Evolutionary conservation across 1,140 invertebrate species (phyloP).

Genomic region (Zophobas morio): DNA sequence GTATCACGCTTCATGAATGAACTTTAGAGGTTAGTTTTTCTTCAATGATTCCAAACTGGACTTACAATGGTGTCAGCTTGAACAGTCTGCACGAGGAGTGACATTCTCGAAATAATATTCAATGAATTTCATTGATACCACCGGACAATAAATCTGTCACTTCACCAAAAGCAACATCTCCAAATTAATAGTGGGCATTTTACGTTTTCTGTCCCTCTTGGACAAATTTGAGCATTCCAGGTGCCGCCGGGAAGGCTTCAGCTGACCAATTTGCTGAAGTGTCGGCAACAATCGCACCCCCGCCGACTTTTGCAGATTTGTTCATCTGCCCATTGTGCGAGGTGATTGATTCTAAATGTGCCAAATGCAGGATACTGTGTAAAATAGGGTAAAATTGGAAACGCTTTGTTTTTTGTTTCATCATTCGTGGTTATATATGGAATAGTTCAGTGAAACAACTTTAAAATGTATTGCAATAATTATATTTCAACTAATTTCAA

Average conservation of each 20-base stretch:
- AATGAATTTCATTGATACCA: background rate
- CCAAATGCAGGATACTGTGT: background rate
- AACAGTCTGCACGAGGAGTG: conserved; percentile 2
- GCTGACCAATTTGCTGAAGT: conserved; percentile 39
- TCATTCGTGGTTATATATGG: too few relatives aligned
- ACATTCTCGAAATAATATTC: conserved; percentile 20
- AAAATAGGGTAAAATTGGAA: background rate
- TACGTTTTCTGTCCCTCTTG: conserved; percentile 15
- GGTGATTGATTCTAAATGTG: conserved; percentile 17
- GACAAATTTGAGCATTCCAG: conserved; percentile 15
- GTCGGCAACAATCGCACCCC: conserved; percentile 36
- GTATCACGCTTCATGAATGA: conserved; percentile 29
- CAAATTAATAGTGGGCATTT: conserved; percentile 18
- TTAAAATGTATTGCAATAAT: too few relatives aligned
- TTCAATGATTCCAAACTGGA: conserved; percentile 7
- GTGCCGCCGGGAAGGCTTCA: conserved; percentile 11
- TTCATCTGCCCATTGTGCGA: conserved; percentile 31
- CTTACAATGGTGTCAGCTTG: background rate
- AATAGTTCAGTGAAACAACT: too few relatives aligned
- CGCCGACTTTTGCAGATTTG: conserved; percentile 32
- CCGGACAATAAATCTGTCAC: conserved; percentile 22
- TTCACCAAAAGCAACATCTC: conserved; percentile 17
- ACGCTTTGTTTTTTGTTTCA: too few relatives aligned
- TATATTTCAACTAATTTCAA: too few relatives aligned
- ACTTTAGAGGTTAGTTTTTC: conserved; percentile 15